Base-by-base conservation (phyloP, 2,888 invertebrate genomes). In the Diarsia dahlii region DNA sequence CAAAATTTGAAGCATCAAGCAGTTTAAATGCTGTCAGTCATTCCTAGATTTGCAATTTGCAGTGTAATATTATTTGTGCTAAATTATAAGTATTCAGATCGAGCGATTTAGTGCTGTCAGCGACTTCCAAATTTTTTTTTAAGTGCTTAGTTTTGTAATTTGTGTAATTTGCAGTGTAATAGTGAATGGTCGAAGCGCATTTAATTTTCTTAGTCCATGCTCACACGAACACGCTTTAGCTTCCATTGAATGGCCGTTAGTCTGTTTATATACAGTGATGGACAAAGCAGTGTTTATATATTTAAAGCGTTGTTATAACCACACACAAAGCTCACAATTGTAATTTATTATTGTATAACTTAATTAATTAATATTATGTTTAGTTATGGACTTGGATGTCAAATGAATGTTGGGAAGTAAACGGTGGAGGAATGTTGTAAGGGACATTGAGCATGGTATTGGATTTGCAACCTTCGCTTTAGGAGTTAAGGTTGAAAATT, bases 311-410 rank as follows among this genome's bases (percentile, higher is more conserved):
- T 88, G 85, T 90, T 91, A 93, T 93, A 94, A 94, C 94, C 93
- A 94, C 94, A 95, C 92, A 94, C 94, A 94, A 94, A 94, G 94
- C 94, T 91, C 92, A 89, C 87, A 87, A 82, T 75, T 23, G 39
- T 73, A 65, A 74, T 77, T 79, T 81, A 83, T 78, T 45, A 80
- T 81, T 80, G 84, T 71, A 63, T 81, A 87, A 82, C 80, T 89
- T 83, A 82, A 76, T 78, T 73, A 60, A 67, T 75, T 80, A 15
- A 15, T 52, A 64, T 71, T 75, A 84, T 65, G 84, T 84, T 50
- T 23, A 54, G 56, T 79, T 71, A 71, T 68, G 74, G 68, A 85
- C 79, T 84, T 76, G 82, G 84, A 86, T 86, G 85, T 75, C 71
- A 76, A 71, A 82, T 76, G 76, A 81, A 71, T 80, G 75, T 81